Percentiles rank a stretch among this genome's conserved stretches.
phyloP scores from a whole-genome alignment of 2,113 vertebrate species.

The Cheirogaleus medius region DNA sequence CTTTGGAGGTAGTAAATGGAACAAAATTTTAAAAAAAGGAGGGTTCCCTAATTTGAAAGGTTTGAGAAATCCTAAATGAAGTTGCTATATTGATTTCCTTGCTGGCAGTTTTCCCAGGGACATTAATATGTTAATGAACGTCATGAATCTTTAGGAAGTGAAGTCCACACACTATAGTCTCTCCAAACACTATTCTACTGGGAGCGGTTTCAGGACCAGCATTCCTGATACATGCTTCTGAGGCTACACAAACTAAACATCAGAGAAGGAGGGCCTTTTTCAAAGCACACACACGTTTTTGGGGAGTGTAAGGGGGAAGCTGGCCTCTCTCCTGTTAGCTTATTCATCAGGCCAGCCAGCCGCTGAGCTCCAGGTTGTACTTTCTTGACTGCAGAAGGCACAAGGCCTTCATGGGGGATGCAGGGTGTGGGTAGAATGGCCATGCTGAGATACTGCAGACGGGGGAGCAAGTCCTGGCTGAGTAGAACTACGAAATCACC shows the following conservation, averaged over 20 bases:
- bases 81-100: not conserved
- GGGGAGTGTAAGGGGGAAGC: not conserved
- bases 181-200: not conserved
- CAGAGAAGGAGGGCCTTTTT: not conserved
- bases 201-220: not conserved
- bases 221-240: not conserved
- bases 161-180: not conserved
- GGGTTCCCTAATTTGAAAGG: not conserved
- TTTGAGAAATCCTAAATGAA: conserved; percentile 25
- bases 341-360: not conserved
- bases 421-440: too few relatives aligned
- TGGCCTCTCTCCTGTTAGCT: not conserved
- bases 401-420: fast-evolving
- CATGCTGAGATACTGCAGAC: not conserved
- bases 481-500: not conserved
- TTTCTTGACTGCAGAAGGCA: not conserved
- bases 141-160: not conserved
- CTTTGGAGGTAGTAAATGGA: not conserved
- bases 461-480: not conserved
- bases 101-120: not conserved
- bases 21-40: not conserved
- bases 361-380: not conserved
- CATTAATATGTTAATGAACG: not conserved
- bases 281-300: not conserved
- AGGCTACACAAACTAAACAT: not conserved